phyloP scores from a whole-genome alignment of 2,113 vertebrate genomes.

The Lontra canadensis region DNA sequence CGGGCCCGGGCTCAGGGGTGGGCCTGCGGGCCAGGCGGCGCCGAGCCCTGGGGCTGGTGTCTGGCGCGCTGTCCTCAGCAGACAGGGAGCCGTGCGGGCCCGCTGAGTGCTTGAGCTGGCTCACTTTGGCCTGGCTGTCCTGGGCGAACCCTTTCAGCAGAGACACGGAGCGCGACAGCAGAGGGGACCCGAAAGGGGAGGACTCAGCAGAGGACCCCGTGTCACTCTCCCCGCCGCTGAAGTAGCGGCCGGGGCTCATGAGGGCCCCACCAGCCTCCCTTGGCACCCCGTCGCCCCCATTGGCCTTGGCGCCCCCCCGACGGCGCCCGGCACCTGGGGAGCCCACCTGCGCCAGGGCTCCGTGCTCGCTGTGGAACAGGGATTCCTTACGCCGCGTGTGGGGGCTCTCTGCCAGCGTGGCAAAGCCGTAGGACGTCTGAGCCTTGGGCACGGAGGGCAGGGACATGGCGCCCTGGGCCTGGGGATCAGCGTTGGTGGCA shows the following conservation, averaged over 20 bases:
- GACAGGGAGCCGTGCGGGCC: constrained; percentile 95
- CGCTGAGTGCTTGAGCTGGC: constrained; percentile 92
- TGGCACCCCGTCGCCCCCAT: constrained; percentile 82
- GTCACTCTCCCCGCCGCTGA: constrained; percentile 96
- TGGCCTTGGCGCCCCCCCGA: constrained; percentile 78
- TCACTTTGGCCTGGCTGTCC: constrained; percentile 95
- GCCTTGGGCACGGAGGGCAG: constrained; percentile 96
- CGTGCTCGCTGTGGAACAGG: constrained; percentile 95
- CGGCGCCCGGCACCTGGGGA: constrained; percentile 89
- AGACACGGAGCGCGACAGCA: constrained; percentile 95
- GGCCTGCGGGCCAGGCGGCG: constrained; percentile 87
- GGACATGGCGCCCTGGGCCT: constrained; percentile 93
- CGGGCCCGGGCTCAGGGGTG: constrained; percentile 41
- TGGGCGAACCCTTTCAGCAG: constrained; percentile 95
- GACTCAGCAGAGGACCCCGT: constrained; percentile 97
- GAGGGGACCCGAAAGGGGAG: constrained; percentile 94
- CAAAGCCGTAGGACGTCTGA: constrained; percentile 95
- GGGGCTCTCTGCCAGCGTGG: constrained; percentile 95
- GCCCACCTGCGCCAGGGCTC: constrained; percentile 88
- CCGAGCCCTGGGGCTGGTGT: constrained; percentile 93
- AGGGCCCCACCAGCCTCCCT: constrained; percentile 87
- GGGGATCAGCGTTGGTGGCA: constrained; percentile 90
- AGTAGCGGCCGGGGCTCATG: constrained; percentile 93
- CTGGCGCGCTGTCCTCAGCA: constrained; percentile 94
- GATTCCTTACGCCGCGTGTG: constrained; percentile 97